Evolutionary conservation across 1,140 invertebrate species (phyloP), one percentile per base, ranked within the genome.

Genomic region (Dreissena rostriformis): DNA sequence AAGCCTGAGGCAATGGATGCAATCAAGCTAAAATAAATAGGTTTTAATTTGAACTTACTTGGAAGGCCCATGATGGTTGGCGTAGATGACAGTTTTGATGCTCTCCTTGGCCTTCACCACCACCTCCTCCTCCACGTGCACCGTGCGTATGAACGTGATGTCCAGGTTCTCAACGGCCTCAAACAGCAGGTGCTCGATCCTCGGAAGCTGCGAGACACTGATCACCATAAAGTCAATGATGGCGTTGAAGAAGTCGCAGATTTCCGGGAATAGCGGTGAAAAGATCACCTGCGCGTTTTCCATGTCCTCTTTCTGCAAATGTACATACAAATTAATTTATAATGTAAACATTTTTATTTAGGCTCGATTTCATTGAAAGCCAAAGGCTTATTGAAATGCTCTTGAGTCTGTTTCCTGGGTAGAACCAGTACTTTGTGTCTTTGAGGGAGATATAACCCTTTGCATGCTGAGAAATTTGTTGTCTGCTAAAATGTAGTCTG

Each of bases 51-150:
- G 49, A 12, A 66, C 63, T 80, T 86, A 93, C 92, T 86, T 92
- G 12, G 72, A 86, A 1, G 96, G 96, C 0, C 97, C 97, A 29
- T 94, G 88, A 14, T 94, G 91, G 92, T 97, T 97, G 0, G 90
- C 90, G 51, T 92, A 88, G 77, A 97, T 94, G 66, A 95, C 92
- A 0, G 91, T 87, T 61, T 95, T 82, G 24, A 95, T 94, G 82
- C 94, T 92, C 11, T 94, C 92, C 73, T 93, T 93, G n/a, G 89
- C 88, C 14, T 73, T 53, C 14, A 88, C 76, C 8, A 80, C 90
- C 0, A 93, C 55, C 66, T 94, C 91, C 75, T 94, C 94, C 22
- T 90, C 86, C 22, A 91, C 71, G 22, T 87, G 71, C 11, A 93
- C 90, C n/a, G 88, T 87, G 10, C 86, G 87, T 70, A 93, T 88